phyloP scores from a whole-genome alignment of 37 sponge, comb jelly and placozoan genomes.

The Lycopodina hypogea region DNA sequence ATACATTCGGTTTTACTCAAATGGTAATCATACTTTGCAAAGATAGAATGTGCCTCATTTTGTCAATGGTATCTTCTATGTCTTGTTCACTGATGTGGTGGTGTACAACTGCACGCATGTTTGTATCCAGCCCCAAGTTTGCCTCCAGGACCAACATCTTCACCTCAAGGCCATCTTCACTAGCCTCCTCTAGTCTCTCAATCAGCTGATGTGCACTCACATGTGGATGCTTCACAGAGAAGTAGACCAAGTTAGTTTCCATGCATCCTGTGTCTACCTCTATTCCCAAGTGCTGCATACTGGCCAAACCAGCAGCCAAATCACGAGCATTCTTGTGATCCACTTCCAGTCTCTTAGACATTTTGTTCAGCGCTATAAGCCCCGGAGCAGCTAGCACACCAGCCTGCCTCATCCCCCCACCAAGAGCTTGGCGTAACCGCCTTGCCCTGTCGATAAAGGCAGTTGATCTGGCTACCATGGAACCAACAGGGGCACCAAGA shows the following conservation, averaged over 20 bases:
- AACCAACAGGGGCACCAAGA: slow-evolving; percentile 73
- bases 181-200: slow-evolving; percentile 8
- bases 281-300: slow-evolving; percentile 45
- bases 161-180: neutral
- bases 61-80: slow-evolving; percentile 34
- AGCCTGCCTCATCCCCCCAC: slow-evolving; percentile 80
- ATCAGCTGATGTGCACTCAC: slow-evolving; percentile 39
- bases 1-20: no score
- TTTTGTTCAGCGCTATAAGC: slow-evolving; percentile 53
- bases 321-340: slow-evolving; percentile 70
- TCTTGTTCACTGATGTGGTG: slow-evolving; percentile 47
- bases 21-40: no score
- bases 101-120: slow-evolving; percentile 42
- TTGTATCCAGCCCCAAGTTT: no score
- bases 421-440: slow-evolving; percentile 60
- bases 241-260: slow-evolving; percentile 71
- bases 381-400: slow-evolving; percentile 81
- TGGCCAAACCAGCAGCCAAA: slow-evolving; percentile 40
- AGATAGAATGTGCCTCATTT: slow-evolving; percentile 9
- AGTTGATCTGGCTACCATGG: slow-evolving; percentile 55
- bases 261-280: slow-evolving; percentile 29
- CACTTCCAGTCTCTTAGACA: slow-evolving; percentile 22
- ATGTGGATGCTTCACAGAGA: slow-evolving; percentile 6
- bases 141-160: slow-evolving; percentile 13
- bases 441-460: slow-evolving; percentile 54